phyloP scores from a whole-genome alignment of 2,113 vertebrate species.

The Leptobrachium ailaonicum region DNA sequence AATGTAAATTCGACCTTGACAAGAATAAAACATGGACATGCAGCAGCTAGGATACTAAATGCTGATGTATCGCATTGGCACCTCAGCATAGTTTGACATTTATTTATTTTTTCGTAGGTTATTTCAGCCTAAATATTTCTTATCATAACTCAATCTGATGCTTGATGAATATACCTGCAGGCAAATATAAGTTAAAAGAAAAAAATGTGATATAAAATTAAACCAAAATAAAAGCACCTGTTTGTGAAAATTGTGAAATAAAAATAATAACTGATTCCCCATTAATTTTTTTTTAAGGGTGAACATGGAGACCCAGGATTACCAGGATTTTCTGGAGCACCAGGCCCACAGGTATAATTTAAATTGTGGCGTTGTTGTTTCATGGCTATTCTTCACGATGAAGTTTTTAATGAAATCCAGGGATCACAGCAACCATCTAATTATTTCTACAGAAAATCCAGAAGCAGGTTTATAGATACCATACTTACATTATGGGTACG shows the following conservation, averaged over 20 bases:
- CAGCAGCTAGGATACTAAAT: too few species aligned
- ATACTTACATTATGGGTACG: not conserved
- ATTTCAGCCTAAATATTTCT: too few species aligned
- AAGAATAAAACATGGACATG: too few species aligned
- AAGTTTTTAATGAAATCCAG: not conserved
- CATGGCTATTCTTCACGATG: not conserved
- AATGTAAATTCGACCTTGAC: too few species aligned
- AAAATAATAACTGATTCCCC: not conserved
- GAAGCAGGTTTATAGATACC: not conserved
- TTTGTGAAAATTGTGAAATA: not conserved
- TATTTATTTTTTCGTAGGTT: too few species aligned
- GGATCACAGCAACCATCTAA: not conserved
- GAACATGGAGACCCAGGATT: slow-evolving; percentile 77
- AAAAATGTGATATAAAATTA: too few species aligned
- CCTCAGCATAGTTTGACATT: too few species aligned
- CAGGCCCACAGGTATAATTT: slow-evolving; percentile 76
- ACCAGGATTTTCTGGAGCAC: slow-evolving; percentile 76
- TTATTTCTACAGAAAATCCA: not conserved
- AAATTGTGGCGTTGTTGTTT: not conserved
- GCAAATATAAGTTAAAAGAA: too few species aligned
- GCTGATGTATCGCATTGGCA: too few species aligned
- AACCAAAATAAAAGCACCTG: not conserved
- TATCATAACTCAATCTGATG: too few species aligned
- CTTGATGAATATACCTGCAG: too few species aligned
- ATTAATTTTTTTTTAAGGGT: slow-evolving; percentile 53